Base-by-base conservation (phyloP, 2,888 invertebrate genomes). In the Callyntrura guangdongensis region DNA sequence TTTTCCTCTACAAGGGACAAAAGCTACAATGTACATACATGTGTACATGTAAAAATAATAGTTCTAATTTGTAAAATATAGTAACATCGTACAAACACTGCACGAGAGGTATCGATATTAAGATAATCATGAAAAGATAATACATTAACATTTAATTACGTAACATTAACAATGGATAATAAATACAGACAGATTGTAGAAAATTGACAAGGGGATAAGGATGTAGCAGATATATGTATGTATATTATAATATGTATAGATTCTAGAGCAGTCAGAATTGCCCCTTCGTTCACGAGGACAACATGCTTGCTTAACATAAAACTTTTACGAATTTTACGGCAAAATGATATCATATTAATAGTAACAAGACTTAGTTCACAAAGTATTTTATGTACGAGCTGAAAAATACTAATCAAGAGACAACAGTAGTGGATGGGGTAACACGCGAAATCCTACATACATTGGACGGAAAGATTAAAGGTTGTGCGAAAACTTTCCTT, bases 291-390 rank as follows among this genome's bases (percentile, higher is more conserved):
- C 17, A 67, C 53, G 36, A 59, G 49, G 27, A 67, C 47, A 85
- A 56, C 86, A 86, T 86, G 86, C 86, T 86, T 59, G 27, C 59
- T 74, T 74, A 47, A 79, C 79, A 79, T 79, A 56, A 79, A 79
- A 79, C n/a, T n/a, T n/a, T n/a, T n/a, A n/a, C 6, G 17, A 77
- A 77, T 77, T 25, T 45, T 74, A 74, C 72, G 47, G 72, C 5
- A 47, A 74, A 74, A 74, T 20, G 9, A 49, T 74, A 74, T 49
- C 22, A n/a, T 56, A 25, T 22, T 56, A 17, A 49, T 74, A 4
- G 20, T 22, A 53, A 53, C 14, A 53, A 79, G 25, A 79, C 27
- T 22, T 77, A 36, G 74, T 49, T 53, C 25, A 56, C 27, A n/a
- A 61, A 61, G 61, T 61, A 45, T 72, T 72, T 47, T 3, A n/a